Conservation (phyloP, 2,797 vertebrate genomes). For the Thripadectes ignobilis region DNA sequence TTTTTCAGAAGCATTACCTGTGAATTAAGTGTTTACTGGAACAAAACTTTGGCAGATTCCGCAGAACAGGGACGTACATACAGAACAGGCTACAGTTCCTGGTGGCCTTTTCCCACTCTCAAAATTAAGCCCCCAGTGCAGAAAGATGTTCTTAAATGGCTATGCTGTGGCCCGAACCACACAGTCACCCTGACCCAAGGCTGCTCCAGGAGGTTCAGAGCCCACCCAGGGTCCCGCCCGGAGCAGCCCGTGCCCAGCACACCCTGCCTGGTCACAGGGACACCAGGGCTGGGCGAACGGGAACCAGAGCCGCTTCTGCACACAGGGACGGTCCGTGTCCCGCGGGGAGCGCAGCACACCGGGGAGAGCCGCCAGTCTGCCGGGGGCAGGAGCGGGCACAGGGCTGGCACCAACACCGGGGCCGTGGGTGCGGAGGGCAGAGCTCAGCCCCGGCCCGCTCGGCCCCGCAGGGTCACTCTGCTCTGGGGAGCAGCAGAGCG, state of each 20-base stretch:
- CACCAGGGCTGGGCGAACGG: neutral
- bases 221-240: neutral
- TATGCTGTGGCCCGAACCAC: accelerated
- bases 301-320: neutral
- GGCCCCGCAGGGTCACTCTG: accelerated
- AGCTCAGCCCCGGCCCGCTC: neutral
- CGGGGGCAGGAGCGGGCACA: neutral
- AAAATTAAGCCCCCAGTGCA: neutral
- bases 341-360: neutral
- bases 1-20: neutral
- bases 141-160: neutral
- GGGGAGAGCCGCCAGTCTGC: accelerated
- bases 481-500: neutral
- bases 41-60: neutral
- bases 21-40: neutral
- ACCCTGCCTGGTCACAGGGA: neutral
- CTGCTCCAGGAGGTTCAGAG: accelerated
- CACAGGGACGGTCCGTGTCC: neutral
- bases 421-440: neutral
- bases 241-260: neutral
- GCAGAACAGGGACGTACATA: neutral
- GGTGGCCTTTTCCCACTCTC: neutral
- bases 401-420: accelerated
- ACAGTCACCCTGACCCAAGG: neutral
- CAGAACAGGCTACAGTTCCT: neutral